A percentile compares a stretch with the other conserved stretches of the same genome.
Conservation (phyloP, 1,140 invertebrate genomes). For the Leptinotarsa undecemlineata region DNA sequence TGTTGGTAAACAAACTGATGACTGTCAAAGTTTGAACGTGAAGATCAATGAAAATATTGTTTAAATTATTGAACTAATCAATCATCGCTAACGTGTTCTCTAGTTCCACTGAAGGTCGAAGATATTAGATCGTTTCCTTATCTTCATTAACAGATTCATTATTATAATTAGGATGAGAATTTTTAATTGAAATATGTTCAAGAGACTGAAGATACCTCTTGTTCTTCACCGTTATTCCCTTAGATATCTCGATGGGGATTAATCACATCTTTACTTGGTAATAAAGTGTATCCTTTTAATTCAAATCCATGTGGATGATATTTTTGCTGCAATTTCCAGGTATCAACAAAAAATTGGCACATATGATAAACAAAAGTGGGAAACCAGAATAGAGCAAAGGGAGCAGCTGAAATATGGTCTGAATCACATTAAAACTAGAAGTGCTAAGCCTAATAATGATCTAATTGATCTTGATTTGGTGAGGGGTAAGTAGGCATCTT, state of each 20-base stretch:
- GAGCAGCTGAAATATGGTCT: slow-evolving; percentile 87
- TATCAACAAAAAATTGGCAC: slow-evolving; percentile 94
- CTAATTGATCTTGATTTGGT: slow-evolving; percentile 95
- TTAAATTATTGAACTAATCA: not conserved
- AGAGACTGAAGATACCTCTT: not conserved
- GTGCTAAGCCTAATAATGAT: slow-evolving; percentile 85
- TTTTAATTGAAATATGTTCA: not conserved
- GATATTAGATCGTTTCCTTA: not conserved
- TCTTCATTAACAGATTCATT: not conserved
- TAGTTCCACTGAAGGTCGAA: not conserved
- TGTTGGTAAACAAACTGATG: no score
- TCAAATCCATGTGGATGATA: slow-evolving; percentile 23
- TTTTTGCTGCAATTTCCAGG: slow-evolving; percentile 58
- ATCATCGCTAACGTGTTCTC: not conserved
- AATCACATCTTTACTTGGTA: slow-evolving; percentile 48
- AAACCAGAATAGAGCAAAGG: slow-evolving; percentile 82
- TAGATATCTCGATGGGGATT: slow-evolving; percentile 45
- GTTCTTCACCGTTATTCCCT: not conserved
- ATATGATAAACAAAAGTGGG: slow-evolving; percentile 96
- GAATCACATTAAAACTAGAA: slow-evolving; percentile 77
- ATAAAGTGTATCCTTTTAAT: slow-evolving; percentile 8
- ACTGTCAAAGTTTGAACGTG: not conserved
- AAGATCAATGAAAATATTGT: not conserved
- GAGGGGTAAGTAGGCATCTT: slow-evolving; percentile 59
- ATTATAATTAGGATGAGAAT: not conserved